Percentiles rank a stretch among this genome's conserved stretches.
Evolutionary conservation across 1,140 invertebrate genomes (phyloP).

Genomic region (Meloidogyne exigua): DNA sequence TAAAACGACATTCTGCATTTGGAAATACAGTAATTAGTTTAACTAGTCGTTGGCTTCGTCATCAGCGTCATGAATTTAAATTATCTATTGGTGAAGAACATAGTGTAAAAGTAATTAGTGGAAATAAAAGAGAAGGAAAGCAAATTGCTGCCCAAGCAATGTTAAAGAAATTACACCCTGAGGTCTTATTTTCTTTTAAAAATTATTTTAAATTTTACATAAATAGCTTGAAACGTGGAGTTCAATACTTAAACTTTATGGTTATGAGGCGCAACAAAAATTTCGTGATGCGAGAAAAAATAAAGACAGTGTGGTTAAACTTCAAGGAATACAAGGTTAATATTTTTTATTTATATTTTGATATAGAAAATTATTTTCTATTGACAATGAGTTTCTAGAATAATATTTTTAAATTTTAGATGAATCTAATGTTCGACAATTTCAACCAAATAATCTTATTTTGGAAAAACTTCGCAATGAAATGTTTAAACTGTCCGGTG

Average conservation of each 20-base stretch:
- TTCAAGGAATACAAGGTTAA: slow-evolving; percentile 31
- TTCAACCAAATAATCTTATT: slow-evolving; percentile 81
- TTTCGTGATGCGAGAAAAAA: slow-evolving; percentile 76
- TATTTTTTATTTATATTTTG: too few species aligned
- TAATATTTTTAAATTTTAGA: slow-evolving; percentile 2
- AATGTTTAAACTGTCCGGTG: slow-evolving; percentile 69
- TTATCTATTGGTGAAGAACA: slow-evolving; percentile 77
- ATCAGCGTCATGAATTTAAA: slow-evolving; percentile 87
- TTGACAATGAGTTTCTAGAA: background rate
- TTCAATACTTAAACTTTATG: slow-evolving; percentile 85
- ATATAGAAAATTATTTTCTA: too few species aligned
- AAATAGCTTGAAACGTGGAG: slow-evolving; percentile 87
- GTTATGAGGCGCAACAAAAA: slow-evolving; percentile 83
- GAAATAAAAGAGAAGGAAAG: slow-evolving; percentile 95
- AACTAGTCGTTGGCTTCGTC: slow-evolving; percentile 81
- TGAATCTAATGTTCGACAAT: slow-evolving; percentile 2
- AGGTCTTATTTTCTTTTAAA: slow-evolving; percentile 8
- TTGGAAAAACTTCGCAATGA: slow-evolving; percentile 83
- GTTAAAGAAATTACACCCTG: slow-evolving; percentile 81
- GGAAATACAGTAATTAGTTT: slow-evolving; percentile 83
- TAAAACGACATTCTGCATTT: slow-evolving; percentile 78
- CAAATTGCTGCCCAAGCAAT: slow-evolving; percentile 92
- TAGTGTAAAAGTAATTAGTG: slow-evolving; percentile 74
- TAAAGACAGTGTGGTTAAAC: slow-evolving; percentile 68
- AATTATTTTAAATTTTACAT: background rate